A percentile compares a stretch with the other conserved stretches of the same genome.
Evolutionary conservation across 30 jellyfish, hydroid and myxozoan species (phyloP).

Genomic region (Aurelia aurita): DNA sequence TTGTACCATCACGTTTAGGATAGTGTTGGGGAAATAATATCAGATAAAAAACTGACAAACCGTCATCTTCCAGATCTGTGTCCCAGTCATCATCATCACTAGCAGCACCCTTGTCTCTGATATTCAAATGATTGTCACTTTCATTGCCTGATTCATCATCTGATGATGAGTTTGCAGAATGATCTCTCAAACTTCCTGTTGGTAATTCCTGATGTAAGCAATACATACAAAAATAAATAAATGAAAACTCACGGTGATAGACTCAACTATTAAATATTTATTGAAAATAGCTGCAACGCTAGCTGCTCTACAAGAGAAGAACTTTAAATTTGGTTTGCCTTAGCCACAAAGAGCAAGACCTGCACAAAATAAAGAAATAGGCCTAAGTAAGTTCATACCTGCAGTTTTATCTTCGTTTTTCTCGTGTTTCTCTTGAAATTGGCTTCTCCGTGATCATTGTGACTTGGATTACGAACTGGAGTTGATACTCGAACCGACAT

Average conservation of each 20-base stretch:
- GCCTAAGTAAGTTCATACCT: background rate
- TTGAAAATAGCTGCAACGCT: background rate
- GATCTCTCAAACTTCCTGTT: slow-evolving; percentile 67
- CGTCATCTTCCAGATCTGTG: slow-evolving; percentile 80
- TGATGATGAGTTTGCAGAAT: slow-evolving; percentile 3
- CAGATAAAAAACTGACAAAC: slow-evolving; percentile 7
- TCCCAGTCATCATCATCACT: slow-evolving; percentile 83
- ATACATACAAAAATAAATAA: background rate
- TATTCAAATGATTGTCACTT: background rate
- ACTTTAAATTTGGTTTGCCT: too few relatives aligned
- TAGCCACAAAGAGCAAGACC: too few relatives aligned
- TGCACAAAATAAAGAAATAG: background rate
- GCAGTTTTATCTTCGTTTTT: slow-evolving; percentile 1
- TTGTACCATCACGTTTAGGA: background rate
- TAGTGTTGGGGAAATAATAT: background rate
- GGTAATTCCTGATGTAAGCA: slow-evolving; percentile 34
- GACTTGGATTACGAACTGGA: slow-evolving; percentile 65
- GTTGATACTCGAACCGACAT: slow-evolving; percentile 70
- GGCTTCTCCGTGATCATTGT: slow-evolving; percentile 1
- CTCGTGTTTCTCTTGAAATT: slow-evolving; percentile 28
- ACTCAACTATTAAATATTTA: background rate
- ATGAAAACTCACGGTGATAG: background rate
- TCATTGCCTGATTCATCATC: slow-evolving; percentile 51
- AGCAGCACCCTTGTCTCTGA: background rate
- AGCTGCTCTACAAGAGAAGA: too few relatives aligned